Conservation (phyloP, 2,113 vertebrate species). For the Motacilla tschutschensis region DNA sequence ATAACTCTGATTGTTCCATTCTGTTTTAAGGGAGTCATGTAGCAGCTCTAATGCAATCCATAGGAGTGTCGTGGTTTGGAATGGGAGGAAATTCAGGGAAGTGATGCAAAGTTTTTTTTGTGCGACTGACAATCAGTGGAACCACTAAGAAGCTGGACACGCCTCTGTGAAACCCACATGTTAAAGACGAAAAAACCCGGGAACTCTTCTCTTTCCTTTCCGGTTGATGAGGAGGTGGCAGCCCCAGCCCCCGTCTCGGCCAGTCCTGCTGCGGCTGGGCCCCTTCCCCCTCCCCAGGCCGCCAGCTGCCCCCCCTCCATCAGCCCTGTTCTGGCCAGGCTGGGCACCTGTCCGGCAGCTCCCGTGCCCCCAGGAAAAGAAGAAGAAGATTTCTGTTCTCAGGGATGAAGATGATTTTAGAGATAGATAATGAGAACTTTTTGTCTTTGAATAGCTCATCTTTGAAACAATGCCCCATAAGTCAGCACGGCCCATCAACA, state of each 20-base stretch:
- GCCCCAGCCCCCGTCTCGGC: too few relatives aligned
- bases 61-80: neutral
- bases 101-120: neutral
- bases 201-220: neutral
- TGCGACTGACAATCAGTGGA: neutral
- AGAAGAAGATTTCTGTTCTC: neutral
- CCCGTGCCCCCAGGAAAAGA: neutral
- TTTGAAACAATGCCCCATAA: neutral
- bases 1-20: neutral
- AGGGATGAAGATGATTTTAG: neutral
- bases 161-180: neutral
- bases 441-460: neutral
- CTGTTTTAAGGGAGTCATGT: neutral
- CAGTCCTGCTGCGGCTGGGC: neutral
- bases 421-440: neutral
- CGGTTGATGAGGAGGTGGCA: too few relatives aligned
- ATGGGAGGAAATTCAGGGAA: neutral
- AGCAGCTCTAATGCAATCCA: neutral
- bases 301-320: neutral
- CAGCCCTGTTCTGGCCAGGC: neutral
- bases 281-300: neutral
- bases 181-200: neutral
- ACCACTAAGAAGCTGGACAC: neutral
- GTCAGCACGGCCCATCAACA: neutral
- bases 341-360: neutral